These are phyloP conservation scores for Rugalucina vietnamica DNA, from an alignment of 2,888 invertebrate species.

Conservation along the genomic window DNA sequence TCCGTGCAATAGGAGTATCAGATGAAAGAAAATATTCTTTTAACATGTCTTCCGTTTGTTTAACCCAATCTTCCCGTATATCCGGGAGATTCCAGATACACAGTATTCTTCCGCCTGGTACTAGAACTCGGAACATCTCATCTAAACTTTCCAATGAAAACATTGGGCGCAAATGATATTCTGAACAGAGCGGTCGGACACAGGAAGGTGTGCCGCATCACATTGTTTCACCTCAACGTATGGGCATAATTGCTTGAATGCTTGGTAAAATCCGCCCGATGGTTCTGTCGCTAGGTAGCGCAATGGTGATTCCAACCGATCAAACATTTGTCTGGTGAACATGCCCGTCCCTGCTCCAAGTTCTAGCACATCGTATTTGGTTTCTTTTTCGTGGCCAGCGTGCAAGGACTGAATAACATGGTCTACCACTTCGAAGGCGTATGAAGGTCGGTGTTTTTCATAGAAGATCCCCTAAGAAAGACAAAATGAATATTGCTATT, in stretches of 20 bases:
- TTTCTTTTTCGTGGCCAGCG: too few relatives aligned
- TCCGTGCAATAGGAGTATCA: too few relatives aligned
- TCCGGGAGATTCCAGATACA: constrained; percentile 65
- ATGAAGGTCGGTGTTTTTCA: too few relatives aligned
- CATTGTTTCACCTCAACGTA: constrained; percentile 53
- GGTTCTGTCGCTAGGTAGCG: constrained; percentile 71
- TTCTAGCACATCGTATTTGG: too few relatives aligned
- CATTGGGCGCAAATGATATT: constrained; percentile 70
- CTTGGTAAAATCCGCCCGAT: constrained; percentile 62
- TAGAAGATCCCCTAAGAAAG: too few relatives aligned
- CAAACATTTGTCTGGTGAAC: too few relatives aligned
- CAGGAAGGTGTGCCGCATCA: constrained; percentile 60
- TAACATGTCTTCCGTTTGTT: constrained; percentile 51
- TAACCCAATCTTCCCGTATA: constrained; percentile 53
- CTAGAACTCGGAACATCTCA: constrained; percentile 69
- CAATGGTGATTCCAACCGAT: too few relatives aligned
- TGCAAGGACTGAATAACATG: too few relatives aligned
- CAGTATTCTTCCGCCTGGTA: constrained; percentile 64
- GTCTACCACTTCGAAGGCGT: too few relatives aligned
- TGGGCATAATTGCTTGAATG: constrained; percentile 53
- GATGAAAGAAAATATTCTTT: constrained; percentile 55
- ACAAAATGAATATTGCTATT: too few relatives aligned
- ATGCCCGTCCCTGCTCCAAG: too few relatives aligned
- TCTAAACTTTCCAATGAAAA: constrained; percentile 69
- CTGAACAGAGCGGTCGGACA: constrained; percentile 63